A percentile compares a stretch with the other conserved stretches of the same genome.
These are phyloP conservation scores for Mareca penelope DNA, from an alignment of 2,797 vertebrate species.

Conservation along the genomic window DNA sequence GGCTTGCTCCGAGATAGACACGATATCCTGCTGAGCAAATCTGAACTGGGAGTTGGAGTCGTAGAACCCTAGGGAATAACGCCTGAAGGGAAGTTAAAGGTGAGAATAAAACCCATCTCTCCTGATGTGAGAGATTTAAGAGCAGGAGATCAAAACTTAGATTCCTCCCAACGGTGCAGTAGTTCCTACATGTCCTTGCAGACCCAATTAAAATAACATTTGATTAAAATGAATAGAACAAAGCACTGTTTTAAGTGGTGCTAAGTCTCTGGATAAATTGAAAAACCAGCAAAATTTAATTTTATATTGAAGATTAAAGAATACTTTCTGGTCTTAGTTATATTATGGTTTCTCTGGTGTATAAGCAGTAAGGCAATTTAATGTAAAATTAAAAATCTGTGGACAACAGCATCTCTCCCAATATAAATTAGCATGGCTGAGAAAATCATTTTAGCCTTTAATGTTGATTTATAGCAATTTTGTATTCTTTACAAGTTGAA, in stretches of 20 bases:
- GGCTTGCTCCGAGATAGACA: not conserved
- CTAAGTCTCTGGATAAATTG: constrained; percentile 47
- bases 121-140: constrained; percentile 29
- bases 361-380: constrained; percentile 21
- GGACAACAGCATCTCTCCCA: not conserved
- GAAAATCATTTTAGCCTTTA: constrained; percentile 26
- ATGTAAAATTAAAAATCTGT: constrained; percentile 35
- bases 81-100: constrained; percentile 46
- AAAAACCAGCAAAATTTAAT: constrained; percentile 56
- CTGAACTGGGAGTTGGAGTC: not conserved
- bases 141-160: constrained; percentile 43
- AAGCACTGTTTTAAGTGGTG: constrained; percentile 27
- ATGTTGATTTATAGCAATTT: constrained; percentile 18
- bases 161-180: constrained; percentile 23
- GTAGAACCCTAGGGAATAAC: not conserved
- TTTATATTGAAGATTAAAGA: constrained; percentile 58
- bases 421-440: constrained; percentile 18
- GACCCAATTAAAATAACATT: constrained; percentile 68
- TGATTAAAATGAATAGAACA: constrained; percentile 56
- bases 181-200: constrained; percentile 52
- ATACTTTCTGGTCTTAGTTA: constrained; percentile 27
- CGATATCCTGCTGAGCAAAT: not conserved
- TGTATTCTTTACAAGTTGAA: constrained; percentile 9
- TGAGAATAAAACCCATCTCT: constrained; percentile 6
- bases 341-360: constrained; percentile 35